Evolutionary conservation across 2,888 invertebrate genomes (phyloP).

Genomic region (Melikaiella ostensackeni): DNA sequence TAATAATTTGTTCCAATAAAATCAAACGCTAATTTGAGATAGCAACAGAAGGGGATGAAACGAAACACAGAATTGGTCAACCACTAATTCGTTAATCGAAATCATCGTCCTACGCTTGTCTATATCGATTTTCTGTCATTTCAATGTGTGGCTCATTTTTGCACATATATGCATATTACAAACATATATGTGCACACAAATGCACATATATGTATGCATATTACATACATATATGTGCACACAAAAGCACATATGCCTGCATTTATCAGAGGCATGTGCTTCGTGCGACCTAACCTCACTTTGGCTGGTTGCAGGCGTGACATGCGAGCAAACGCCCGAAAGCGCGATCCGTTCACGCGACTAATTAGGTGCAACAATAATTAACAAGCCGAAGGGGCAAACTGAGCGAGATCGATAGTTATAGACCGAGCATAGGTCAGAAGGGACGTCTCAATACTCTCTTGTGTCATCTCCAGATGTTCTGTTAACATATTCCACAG

Average conservation of each 20-base stretch:
- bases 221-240: background rate
- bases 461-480: constrained; percentile 1
- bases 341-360: constrained; percentile 53
- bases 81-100: constrained; percentile 61
- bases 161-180: constrained; percentile 8
- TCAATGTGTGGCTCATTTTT: constrained; percentile 51
- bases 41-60: background rate
- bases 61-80: background rate
- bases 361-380: constrained; percentile 69
- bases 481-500: background rate
- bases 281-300: constrained; percentile 29
- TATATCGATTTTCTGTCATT: constrained; percentile 70
- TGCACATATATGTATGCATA: background rate
- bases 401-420: constrained; percentile 50
- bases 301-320: constrained; percentile 52
- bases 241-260: background rate
- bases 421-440: constrained; percentile 31
- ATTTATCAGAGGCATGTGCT: constrained; percentile 2
- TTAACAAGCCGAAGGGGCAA: constrained; percentile 63
- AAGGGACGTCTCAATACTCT: constrained; percentile 24
- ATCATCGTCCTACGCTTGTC: constrained; percentile 64
- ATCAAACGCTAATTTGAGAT: background rate
- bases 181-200: background rate
- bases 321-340: constrained; percentile 56
- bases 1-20: background rate